A percentile compares a stretch with the other conserved stretches of the same genome.
Conservation (phyloP, 2,797 vertebrate species). For the Falco columbarius region DNA sequence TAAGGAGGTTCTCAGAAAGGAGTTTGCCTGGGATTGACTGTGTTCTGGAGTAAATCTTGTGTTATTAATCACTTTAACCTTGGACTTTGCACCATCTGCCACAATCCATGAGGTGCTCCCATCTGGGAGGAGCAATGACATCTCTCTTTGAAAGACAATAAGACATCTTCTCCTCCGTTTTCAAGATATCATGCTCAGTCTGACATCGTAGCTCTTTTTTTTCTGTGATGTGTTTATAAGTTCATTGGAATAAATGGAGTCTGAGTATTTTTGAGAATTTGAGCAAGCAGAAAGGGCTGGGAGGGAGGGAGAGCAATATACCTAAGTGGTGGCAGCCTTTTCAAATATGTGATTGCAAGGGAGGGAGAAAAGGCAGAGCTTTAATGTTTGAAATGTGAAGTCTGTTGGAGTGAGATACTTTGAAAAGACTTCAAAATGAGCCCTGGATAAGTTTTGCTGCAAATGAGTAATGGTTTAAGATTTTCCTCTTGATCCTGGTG, state of each 20-base stretch:
- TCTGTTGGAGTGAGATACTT: constrained; percentile 5
- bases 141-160: not conserved
- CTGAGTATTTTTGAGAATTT: not conserved
- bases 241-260: not conserved
- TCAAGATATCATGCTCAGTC: not conserved
- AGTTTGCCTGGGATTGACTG: not conserved
- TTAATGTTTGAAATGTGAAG: constrained; percentile 4
- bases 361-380: not conserved
- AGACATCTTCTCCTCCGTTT: not conserved
- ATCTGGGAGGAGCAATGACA: not conserved
- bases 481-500: not conserved
- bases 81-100: not conserved
- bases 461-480: constrained; percentile 27
- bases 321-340: not conserved
- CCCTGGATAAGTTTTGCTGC: not conserved
- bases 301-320: not conserved
- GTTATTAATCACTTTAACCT: not conserved
- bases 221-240: not conserved
- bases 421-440: constrained; percentile 32
- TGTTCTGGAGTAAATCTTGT: not conserved
- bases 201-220: not conserved
- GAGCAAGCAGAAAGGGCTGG: not conserved
- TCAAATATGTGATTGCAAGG: not conserved
- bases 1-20: not conserved
- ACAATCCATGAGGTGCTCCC: not conserved